Evolutionary conservation across 2,888 invertebrate genomes (phyloP).

Genomic region (Brenthis daphne): DNA sequence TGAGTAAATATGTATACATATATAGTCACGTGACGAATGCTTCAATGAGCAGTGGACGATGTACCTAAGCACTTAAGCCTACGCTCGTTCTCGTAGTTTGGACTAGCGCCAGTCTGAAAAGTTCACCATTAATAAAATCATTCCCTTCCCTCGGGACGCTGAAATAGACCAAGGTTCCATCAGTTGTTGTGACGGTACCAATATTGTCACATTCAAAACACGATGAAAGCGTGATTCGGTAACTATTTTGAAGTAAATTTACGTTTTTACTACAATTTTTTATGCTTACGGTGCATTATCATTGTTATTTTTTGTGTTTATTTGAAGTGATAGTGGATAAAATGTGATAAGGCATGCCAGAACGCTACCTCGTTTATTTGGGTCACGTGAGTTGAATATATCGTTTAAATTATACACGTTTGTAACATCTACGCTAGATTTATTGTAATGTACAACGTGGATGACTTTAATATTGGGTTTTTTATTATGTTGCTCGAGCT

Average conservation of each 20-base stretch:
- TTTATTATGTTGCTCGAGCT: no score
- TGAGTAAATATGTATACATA: neutral
- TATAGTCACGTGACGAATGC: neutral
- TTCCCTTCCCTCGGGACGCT: slow-evolving; percentile 38
- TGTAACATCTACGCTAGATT: neutral
- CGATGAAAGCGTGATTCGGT: no score
- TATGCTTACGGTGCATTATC: neutral
- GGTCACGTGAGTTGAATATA: slow-evolving; percentile 60
- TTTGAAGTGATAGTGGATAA: slow-evolving; percentile 36
- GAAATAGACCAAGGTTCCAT: slow-evolving; percentile 59
- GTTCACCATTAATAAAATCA: slow-evolving; percentile 45
- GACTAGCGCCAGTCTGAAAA: slow-evolving; percentile 49
- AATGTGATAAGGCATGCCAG: slow-evolving; percentile 64
- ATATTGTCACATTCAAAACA: slow-evolving; percentile 7
- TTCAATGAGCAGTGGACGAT: slow-evolving; percentile 20
- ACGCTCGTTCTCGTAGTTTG: slow-evolving; percentile 38
- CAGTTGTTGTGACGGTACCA: slow-evolving; percentile 39
- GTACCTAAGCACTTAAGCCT: slow-evolving; percentile 29
- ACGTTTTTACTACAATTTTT: neutral
- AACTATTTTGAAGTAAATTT: slow-evolving; percentile 1
- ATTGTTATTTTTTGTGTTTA: neutral
- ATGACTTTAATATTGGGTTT: no score
- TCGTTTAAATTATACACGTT: neutral
- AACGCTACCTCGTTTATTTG: slow-evolving; percentile 60
- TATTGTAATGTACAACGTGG: neutral